Conservation (phyloP, 2,888 invertebrate genomes). For the Dichetophora obliterata region DNA sequence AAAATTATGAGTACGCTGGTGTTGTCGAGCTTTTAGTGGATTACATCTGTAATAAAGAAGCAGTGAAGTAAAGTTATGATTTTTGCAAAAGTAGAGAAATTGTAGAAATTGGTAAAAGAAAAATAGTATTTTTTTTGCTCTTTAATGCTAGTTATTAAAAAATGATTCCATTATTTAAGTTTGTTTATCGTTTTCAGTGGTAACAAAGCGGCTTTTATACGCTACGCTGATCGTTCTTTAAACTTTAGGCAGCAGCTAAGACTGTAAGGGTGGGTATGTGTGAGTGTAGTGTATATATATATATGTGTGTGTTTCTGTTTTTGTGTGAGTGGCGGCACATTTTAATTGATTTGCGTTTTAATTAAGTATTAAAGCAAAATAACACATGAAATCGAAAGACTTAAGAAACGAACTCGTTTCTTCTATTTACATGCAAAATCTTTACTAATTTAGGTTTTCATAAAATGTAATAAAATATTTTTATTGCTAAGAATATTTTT, state of each 20-base stretch:
- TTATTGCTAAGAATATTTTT: no score
- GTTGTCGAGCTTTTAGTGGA: slow-evolving; percentile 14
- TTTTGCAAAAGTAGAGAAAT: not conserved
- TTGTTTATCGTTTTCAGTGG: not conserved
- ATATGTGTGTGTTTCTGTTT: no score
- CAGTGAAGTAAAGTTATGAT: not conserved
- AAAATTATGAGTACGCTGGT: not conserved
- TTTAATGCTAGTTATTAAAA: not conserved
- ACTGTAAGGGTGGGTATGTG: no score
- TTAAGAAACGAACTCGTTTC: slow-evolving; percentile 9
- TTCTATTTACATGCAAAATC: no score
- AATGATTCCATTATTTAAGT: not conserved
- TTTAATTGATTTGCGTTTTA: not conserved
- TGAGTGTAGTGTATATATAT: no score
- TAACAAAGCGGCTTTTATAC: not conserved
- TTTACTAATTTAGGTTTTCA: no score
- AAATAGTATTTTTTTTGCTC: not conserved
- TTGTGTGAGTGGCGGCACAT: not conserved
- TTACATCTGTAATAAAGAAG: slow-evolving; percentile 37
- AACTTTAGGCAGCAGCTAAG: no score
- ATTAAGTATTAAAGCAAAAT: not conserved
- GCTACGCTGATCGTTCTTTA: no score
- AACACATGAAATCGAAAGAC: not conserved
- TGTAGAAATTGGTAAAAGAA: not conserved
- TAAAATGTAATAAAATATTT: no score